Base-by-base conservation (phyloP, 2,113 vertebrate genomes). In the Pogona vitticeps region DNA sequence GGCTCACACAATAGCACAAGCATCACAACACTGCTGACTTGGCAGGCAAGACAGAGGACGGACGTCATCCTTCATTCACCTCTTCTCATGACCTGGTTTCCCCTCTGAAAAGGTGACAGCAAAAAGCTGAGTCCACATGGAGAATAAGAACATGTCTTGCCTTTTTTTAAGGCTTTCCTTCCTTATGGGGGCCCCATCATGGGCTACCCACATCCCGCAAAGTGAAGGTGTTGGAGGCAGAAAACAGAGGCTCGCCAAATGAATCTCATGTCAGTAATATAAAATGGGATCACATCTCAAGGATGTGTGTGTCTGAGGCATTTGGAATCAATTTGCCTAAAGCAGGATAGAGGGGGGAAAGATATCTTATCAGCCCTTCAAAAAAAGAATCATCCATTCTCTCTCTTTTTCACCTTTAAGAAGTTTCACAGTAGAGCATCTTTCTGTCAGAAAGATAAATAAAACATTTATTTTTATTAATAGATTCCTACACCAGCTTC, bases 21-120 rank as follows among this genome's bases (percentile, higher is more conserved):
- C 8, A 61, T 80, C 58, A 38, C 73, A 14, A 91, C 71, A 31
- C 56, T 0, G 0, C 0, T 91, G 88, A 86, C 90, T 91, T 82
- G 82, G 87, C 42, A 88, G 76, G 7, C 78, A 76, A 26, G 20
- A 26, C 17, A 59, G 88, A 65, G 65, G 67, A 79, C 82, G 71
- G 58, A 88, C 68, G 20, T 76, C 1, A 52, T 28, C 61, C 83
- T 72, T 88, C 89, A 40, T 85, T 65, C 84, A 40, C 91, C 91
- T 82, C 86, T 91, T 36, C 91, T 87, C 84, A 26, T 91, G 91
- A 85, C 93, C 88, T 92, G 86, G 58, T 90, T 90, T 93, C 80
- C 63, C 21, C 92, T 75, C 26, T 10, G 76, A 65, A 63, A 80
- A 75, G 28, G 13, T 36, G 82, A 31, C 40, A 90, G 93, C 93